Conservation (phyloP, 2,797 vertebrate genomes). For the Anas georgica region DNA sequence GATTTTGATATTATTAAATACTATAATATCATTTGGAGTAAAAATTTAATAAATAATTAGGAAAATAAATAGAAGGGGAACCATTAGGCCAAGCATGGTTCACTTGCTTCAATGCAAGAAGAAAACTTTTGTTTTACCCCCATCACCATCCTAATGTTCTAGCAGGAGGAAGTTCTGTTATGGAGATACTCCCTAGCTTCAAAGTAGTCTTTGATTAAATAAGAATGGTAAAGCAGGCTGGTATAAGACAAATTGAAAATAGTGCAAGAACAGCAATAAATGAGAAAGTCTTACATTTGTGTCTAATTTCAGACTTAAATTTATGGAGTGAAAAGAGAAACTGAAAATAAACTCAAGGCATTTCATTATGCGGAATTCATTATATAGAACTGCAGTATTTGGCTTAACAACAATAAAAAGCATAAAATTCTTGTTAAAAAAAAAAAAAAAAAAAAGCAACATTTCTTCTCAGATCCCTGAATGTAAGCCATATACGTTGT, state of each 20-base stretch:
- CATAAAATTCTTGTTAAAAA: background rate
- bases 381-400: background rate
- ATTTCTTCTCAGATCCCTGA: background rate
- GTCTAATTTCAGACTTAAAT: background rate
- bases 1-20: background rate
- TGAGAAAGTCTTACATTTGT: background rate
- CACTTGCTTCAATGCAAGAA: background rate
- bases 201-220: background rate
- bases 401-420: background rate
- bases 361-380: background rate
- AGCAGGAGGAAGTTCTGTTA: background rate
- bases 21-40: background rate
- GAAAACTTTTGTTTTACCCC: background rate
- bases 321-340: background rate
- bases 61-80: background rate
- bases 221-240: background rate
- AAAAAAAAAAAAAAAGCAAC: background rate
- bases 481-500: background rate
- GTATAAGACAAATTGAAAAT: background rate
- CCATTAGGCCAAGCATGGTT: background rate
- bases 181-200: background rate
- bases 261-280: background rate
- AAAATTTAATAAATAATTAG: background rate
- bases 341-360: background rate
- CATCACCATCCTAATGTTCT: background rate